These are phyloP conservation scores for Apteryx owenii DNA, from an alignment of 2,113 vertebrate species.

Conservation along the genomic window DNA sequence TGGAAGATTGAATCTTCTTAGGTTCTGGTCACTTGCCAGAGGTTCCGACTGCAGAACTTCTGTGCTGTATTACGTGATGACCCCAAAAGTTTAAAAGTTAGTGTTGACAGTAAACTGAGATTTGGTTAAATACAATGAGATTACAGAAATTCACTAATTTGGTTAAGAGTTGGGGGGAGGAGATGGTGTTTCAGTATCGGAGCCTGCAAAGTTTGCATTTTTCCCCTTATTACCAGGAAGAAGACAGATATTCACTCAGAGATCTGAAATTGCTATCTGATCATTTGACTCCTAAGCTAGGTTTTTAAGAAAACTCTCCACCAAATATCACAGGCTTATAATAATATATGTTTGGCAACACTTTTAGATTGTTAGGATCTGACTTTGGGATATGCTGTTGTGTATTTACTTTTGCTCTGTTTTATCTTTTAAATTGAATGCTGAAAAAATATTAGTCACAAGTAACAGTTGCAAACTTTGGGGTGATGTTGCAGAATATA, in stretches of 20 bases:
- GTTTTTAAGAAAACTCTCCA: neutral
- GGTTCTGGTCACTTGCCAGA: neutral
- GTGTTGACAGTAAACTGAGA: neutral
- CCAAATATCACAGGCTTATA: neutral
- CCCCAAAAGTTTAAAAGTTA: neutral
- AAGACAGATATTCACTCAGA: neutral
- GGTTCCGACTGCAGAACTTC: neutral
- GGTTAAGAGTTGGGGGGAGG: neutral
- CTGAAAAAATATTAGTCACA: neutral
- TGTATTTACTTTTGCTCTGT: neutral
- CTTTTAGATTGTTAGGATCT: neutral
- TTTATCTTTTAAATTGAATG: neutral
- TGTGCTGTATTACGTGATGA: neutral
- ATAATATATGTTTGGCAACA: neutral
- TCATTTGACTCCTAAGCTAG: neutral
- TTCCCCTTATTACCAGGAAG: neutral
- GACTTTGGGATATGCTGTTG: neutral
- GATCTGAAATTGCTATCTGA: neutral
- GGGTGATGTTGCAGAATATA: neutral
- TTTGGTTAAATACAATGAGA: neutral
- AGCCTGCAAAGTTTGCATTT: neutral
- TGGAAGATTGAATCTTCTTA: neutral
- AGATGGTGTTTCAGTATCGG: neutral
- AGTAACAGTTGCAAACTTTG: neutral
- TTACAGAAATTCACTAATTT: neutral